Evolutionary conservation across 2,888 invertebrate species (phyloP).

Genomic region (Caenorhabditis imperialis): DNA sequence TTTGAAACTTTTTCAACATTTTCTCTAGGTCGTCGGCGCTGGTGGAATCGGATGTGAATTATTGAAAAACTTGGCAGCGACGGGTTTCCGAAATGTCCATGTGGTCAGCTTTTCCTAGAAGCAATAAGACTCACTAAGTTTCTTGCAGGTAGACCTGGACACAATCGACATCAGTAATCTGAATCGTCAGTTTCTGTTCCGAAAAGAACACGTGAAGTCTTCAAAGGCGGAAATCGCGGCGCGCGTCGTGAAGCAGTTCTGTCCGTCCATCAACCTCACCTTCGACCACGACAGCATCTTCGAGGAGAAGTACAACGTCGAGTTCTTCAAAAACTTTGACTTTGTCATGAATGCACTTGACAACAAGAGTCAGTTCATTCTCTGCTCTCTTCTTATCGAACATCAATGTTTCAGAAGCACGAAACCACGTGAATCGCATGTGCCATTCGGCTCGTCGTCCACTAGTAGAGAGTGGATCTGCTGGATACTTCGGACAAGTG

Average conservation of each 20-base stretch:
- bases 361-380: slow-evolving; percentile 84
- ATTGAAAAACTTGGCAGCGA: slow-evolving; percentile 94
- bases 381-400: too few relatives aligned
- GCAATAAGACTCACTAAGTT: neutral
- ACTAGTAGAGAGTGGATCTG: slow-evolving; percentile 95
- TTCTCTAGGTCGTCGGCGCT: slow-evolving; percentile 85
- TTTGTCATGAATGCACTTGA: slow-evolving; percentile 96
- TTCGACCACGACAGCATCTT: slow-evolving; percentile 88
- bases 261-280: slow-evolving; percentile 82
- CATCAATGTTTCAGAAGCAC: slow-evolving; percentile 86
- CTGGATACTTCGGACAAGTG: slow-evolving; percentile 93
- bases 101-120: slow-evolving; percentile 84
- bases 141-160: slow-evolving; percentile 94
- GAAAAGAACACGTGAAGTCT: slow-evolving; percentile 96
- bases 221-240: slow-evolving; percentile 84
- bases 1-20: neutral
- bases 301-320: slow-evolving; percentile 84
- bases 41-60: slow-evolving; percentile 99
- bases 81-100: slow-evolving; percentile 93
- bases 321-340: slow-evolving; percentile 91
- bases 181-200: slow-evolving; percentile 98
- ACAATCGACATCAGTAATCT: slow-evolving; percentile 99
- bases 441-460: slow-evolving; percentile 95
- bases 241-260: slow-evolving; percentile 66
- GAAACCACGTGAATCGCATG: slow-evolving; percentile 98